These are phyloP conservation scores for Ctenodactylus gundi DNA, from an alignment of 2,113 vertebrate genomes.

Conservation along the genomic window DNA sequence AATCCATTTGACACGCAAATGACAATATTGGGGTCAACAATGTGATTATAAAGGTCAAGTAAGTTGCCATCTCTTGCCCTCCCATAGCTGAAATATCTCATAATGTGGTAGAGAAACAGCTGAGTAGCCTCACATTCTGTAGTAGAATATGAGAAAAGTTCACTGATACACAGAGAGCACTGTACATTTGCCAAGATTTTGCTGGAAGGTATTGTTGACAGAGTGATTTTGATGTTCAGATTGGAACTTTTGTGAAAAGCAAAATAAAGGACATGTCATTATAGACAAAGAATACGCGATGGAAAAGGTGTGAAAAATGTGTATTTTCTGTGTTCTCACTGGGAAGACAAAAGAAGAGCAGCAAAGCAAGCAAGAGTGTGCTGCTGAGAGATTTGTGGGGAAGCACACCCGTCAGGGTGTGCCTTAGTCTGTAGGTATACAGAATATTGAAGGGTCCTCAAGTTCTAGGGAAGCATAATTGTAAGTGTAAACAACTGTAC, in stretches of 20 bases:
- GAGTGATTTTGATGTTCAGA: not conserved
- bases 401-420: not conserved
- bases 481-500: not conserved
- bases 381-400: not conserved
- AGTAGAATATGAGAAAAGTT: not conserved
- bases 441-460: not conserved
- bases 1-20: not conserved
- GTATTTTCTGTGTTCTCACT: not conserved
- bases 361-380: not conserved
- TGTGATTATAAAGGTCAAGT: conserved; percentile 3
- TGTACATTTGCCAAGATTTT: not conserved
- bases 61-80: not conserved
- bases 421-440: not conserved
- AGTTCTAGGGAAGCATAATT: not conserved
- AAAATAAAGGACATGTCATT: not conserved
- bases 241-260: not conserved
- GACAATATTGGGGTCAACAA: not conserved
- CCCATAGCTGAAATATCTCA: not conserved
- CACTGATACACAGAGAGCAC: not conserved
- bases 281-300: not conserved
- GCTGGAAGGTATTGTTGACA: not conserved
- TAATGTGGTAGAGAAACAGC: not conserved
- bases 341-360: not conserved
- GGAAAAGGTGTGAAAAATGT: not conserved
- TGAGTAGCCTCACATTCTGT: not conserved